Evolutionary conservation across 2,888 invertebrate genomes (phyloP).

Genomic region (Caenorhabditis angaria): DNA sequence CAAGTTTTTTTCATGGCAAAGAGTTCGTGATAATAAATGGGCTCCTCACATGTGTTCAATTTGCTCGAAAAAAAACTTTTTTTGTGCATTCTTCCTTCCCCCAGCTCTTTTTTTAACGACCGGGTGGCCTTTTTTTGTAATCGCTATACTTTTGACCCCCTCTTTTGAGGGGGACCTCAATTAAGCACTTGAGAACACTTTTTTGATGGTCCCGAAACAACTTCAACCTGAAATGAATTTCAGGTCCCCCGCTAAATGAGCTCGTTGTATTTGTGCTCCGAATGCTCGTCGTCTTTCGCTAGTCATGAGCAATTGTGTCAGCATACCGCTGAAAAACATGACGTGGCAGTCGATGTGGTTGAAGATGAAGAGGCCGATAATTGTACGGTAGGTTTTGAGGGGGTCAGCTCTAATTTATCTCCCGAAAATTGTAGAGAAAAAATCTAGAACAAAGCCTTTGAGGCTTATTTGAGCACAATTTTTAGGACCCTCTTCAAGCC

Average conservation of each 20-base stretch:
- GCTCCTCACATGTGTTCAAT: neutral
- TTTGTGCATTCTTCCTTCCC: neutral
- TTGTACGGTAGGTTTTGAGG: neutral
- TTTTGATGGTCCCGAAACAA: neutral
- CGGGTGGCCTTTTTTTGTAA: neutral
- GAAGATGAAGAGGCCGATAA: neutral
- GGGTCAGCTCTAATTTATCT: too few species aligned
- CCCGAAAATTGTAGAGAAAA: too few species aligned
- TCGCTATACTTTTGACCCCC: neutral
- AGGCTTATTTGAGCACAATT: too few species aligned
- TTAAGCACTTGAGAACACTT: neutral
- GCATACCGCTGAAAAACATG: constrained; percentile 12
- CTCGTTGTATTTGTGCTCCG: constrained; percentile 37
- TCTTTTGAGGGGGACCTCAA: neutral
- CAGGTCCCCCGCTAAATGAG: constrained; percentile 27
- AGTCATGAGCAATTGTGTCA: neutral
- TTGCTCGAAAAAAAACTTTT: too few species aligned
- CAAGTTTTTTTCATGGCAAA: too few species aligned
- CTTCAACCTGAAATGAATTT: neutral
- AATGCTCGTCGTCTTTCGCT: constrained; percentile 16
- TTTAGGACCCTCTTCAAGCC: too few species aligned
- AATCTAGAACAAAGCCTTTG: too few species aligned
- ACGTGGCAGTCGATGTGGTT: neutral
- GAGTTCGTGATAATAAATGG: neutral
- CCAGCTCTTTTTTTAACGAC: neutral